Conservation (phyloP, 2,888 invertebrate genomes). For the Tachina fera region DNA sequence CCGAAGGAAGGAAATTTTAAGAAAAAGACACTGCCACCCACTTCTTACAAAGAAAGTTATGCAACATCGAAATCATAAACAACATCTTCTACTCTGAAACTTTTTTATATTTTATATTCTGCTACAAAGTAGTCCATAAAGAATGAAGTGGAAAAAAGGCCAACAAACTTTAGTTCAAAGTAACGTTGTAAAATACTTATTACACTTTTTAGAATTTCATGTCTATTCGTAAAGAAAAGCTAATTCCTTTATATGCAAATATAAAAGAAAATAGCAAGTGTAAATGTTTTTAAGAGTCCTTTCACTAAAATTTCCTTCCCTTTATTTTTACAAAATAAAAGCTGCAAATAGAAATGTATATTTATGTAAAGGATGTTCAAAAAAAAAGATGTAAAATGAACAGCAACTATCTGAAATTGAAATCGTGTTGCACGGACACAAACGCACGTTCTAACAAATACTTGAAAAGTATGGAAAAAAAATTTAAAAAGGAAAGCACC, state of each 20-base stretch:
- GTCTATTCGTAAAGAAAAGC: slow-evolving; percentile 20
- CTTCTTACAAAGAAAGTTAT: background rate
- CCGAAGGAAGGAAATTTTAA: slow-evolving; percentile 44
- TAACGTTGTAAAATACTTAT: slow-evolving; percentile 44
- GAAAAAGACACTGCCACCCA: background rate
- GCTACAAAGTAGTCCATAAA: slow-evolving; percentile 8
- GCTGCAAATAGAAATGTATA: slow-evolving; percentile 41
- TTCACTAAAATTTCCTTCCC: slow-evolving; percentile 41
- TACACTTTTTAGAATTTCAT: background rate
- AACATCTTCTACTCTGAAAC: background rate
- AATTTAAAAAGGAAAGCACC: background rate
- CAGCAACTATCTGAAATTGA: slow-evolving; percentile 74
- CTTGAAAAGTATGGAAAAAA: slow-evolving; percentile 28
- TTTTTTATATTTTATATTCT: slow-evolving; percentile 1
- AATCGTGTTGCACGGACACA: slow-evolving; percentile 66
- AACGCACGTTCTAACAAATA: slow-evolving; percentile 28
- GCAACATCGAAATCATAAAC: slow-evolving; percentile 39
- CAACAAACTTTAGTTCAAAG: slow-evolving; percentile 32
- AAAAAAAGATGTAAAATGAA: slow-evolving; percentile 64
- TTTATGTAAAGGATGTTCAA: slow-evolving; percentile 24
- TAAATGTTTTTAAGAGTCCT: slow-evolving; percentile 61
- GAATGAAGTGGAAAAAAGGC: background rate
- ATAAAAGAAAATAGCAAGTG: slow-evolving; percentile 61
- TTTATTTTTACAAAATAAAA: slow-evolving; percentile 4
- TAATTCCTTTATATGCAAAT: slow-evolving; percentile 62